Evolutionary conservation across 2,888 invertebrate species (phyloP).

Genomic region (Yponomeuta cagnagella): DNA sequence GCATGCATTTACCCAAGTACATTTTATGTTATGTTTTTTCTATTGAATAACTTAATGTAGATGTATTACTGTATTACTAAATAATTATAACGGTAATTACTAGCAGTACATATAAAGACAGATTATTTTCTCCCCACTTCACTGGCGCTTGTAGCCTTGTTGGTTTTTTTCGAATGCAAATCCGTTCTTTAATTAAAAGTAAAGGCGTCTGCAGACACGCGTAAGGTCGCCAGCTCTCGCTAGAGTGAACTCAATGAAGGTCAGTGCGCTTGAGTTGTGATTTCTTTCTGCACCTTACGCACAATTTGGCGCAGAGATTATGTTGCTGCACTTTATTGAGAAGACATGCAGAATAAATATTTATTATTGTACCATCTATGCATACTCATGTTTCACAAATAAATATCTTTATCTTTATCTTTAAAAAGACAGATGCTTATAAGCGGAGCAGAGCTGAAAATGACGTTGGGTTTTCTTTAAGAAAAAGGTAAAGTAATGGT

Average conservation of each 20-base stretch:
- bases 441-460: too few species aligned
- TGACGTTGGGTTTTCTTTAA: too few species aligned
- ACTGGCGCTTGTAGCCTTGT: background rate
- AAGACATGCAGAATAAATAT: background rate
- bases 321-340: background rate
- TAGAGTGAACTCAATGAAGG: background rate
- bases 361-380: too few species aligned
- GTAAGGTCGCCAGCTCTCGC: background rate
- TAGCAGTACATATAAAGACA: background rate
- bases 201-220: background rate
- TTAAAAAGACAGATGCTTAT: background rate
- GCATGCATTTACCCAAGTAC: too few species aligned
- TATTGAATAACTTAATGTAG: too few species aligned
- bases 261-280: conserved; percentile 17
- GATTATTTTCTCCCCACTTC: background rate
- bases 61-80: too few species aligned
- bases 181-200: background rate
- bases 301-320: background rate
- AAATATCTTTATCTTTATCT: too few species aligned
- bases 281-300: conserved; percentile 7
- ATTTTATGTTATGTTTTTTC: too few species aligned
- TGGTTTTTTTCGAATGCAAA: background rate
- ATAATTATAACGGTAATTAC: too few species aligned
- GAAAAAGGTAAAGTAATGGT: too few species aligned
- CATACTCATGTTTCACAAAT: too few species aligned